Evolutionary conservation across 2,797 vertebrate species (phyloP), one percentile per base, ranked within the genome.

Genomic region (Scleropages formosus): DNA sequence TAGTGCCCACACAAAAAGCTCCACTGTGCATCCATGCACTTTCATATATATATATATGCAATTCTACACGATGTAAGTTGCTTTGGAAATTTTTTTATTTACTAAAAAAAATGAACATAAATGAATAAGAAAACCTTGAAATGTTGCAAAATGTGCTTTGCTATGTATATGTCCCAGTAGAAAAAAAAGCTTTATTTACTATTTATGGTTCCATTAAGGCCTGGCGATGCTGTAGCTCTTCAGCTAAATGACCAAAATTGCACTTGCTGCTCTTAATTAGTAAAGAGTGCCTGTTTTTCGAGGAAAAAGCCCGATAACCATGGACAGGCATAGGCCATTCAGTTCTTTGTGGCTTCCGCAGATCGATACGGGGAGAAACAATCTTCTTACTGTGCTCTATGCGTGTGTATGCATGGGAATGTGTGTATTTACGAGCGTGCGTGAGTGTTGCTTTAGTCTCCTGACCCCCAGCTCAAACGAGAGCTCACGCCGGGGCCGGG

Each of bases 371-470:
- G 81, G 81, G 83, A 85, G 82, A 88, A 88, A 88, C 83, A 84
- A 87, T 85, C 85, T 87, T 82, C 82, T 76, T 77, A 87, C 82
- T 87, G 82, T 84, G 49, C 58, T 72, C 16, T 53, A 77, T 76
- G n/a, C n/a, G n/a, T n/a, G n/a, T n/a, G n/a, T n/a, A n/a, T n/a
- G n/a, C n/a, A n/a, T n/a, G n/a, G n/a, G n/a, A n/a, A n/a, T n/a
- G n/a, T n/a, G n/a, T n/a, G n/a, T n/a, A n/a, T n/a, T n/a, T n/a
- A n/a, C n/a, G n/a, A 58, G 63, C n/a, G 10, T 60, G 68, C 31
- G 26, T 72, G 11, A 87, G 84, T 86, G 84, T 88, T 88, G 84
- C 87, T 85, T 88, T 84, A 87, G 84, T 86, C 75, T 71, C 56
- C 67, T 76, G 75, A 76, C 75, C 75, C 61, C 39, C 56, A 71